Base-by-base conservation (phyloP, 2,888 invertebrate species). In the Thelaira solivaga region DNA sequence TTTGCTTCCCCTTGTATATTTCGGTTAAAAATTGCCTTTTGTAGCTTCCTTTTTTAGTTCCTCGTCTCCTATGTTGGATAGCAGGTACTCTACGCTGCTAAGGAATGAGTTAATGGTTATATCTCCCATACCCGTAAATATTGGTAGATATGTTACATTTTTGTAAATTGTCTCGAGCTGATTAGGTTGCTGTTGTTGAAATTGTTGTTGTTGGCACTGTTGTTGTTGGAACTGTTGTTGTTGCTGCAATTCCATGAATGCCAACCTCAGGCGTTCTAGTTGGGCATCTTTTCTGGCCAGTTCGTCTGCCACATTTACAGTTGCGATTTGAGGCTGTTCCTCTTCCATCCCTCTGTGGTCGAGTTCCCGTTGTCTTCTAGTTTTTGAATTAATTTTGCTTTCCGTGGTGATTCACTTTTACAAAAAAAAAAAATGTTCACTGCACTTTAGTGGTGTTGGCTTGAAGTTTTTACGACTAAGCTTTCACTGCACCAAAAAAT, bases 1-100 rank as follows among this genome's bases (percentile, higher is more conserved):
- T 43, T 61, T 16, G 59, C 43, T 43, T 61, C 29, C n/a, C n/a
- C 55, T 20, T 55, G 59, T 41, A 43, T 43, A 7, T 29, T 29
- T 1, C 18, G 8, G 20, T 61, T 31, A n/a, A 45, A 61, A 6
- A 61, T 45, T 1, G 29, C 18, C 13, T 31, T n/a, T 61, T 22
- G 20, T 31, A 4, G 41, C 45, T 39, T 57, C 24, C 34, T 36
- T 55, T n/a, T 11, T 34, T 20, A 34, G 8, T 36, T 24, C 24
- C 10, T 59, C 41, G 1, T 41, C 16, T 10, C 18, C 26, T 47
- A 24, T 36, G 10, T n/a, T 47, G n/a, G 24, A 49, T 10, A 36
- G 8, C 7, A 24, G n/a, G 4, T 62, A 13, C 13, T 47, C 62
- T 8, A 31, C 41, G 18, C 29, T 59, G 26, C 41, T 41, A 0